phyloP scores from a whole-genome alignment of 64 coral and sea anemone species.

The Catalaphyllia jardinei region DNA sequence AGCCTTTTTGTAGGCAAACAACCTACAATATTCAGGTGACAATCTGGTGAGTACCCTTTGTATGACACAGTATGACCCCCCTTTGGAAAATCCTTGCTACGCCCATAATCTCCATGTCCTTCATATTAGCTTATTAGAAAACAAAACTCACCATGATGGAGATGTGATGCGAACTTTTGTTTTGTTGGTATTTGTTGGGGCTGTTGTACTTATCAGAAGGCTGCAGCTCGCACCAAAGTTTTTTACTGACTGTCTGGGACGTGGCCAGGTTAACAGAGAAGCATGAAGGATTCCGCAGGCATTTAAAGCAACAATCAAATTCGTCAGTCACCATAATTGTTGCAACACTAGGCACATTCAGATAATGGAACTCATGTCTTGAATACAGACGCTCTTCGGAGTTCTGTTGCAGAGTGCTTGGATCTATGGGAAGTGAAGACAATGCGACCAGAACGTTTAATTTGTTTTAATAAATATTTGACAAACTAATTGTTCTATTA shows the following conservation, averaged over 20 bases:
- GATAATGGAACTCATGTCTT: neutral
- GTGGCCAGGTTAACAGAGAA: constrained; percentile 4
- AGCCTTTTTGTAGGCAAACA: too few relatives aligned
- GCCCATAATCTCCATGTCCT: too few relatives aligned
- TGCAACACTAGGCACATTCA: neutral
- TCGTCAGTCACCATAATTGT: neutral
- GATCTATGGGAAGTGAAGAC: too few relatives aligned
- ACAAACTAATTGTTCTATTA: too few relatives aligned
- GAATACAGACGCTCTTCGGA: neutral
- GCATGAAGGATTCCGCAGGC: neutral
- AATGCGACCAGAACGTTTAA: too few relatives aligned
- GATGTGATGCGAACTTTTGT: constrained; percentile 15
- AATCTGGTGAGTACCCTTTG: too few relatives aligned
- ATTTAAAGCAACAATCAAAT: constrained; percentile 1
- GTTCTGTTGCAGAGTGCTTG: neutral
- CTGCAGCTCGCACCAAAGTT: constrained; percentile 15
- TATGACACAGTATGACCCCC: too few relatives aligned
- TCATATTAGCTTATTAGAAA: neutral
- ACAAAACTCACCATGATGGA: neutral
- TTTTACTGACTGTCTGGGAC: too few relatives aligned
- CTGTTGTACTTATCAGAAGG: neutral
- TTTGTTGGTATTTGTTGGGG: neutral
- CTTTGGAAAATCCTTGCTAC: too few relatives aligned
- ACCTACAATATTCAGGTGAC: too few relatives aligned
- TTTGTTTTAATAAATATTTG: too few relatives aligned